Conservation (phyloP, 2,113 vertebrate species). For the Ochotona curzoniae region DNA sequence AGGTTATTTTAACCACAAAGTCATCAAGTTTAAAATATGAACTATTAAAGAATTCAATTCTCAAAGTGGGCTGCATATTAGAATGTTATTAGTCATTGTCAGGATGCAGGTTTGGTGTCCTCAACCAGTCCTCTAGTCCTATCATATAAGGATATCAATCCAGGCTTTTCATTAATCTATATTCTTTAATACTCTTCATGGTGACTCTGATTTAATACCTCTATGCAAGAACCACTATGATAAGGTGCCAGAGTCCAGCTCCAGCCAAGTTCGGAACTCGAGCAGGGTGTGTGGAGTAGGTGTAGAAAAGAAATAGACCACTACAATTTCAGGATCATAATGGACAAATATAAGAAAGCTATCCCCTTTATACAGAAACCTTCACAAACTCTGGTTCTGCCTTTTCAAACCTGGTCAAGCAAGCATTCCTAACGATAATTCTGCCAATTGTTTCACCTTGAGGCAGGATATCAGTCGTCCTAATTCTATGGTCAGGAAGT, state of each 20-base stretch:
- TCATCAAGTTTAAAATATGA: background rate
- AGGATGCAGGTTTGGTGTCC: background rate
- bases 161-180: background rate
- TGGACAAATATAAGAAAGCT: too few relatives aligned
- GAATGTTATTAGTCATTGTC: background rate
- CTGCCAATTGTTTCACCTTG: too few relatives aligned
- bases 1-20: background rate
- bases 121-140: background rate
- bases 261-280: too few relatives aligned
- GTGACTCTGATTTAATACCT: background rate
- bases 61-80: background rate
- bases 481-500: too few relatives aligned
- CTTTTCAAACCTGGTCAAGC: too few relatives aligned
- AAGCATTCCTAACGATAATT: too few relatives aligned
- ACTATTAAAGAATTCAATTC: background rate
- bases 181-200: background rate
- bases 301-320: too few relatives aligned
- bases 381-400: too few relatives aligned
- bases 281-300: too few relatives aligned
- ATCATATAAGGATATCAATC: background rate
- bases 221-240: background rate
- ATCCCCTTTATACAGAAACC: too few relatives aligned
- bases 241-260: background rate
- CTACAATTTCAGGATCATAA: too few relatives aligned
- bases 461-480: too few relatives aligned